These are phyloP conservation scores for Entomobrya multifasciata DNA, from an alignment of 2,888 invertebrate genomes.

Conservation along the genomic window DNA sequence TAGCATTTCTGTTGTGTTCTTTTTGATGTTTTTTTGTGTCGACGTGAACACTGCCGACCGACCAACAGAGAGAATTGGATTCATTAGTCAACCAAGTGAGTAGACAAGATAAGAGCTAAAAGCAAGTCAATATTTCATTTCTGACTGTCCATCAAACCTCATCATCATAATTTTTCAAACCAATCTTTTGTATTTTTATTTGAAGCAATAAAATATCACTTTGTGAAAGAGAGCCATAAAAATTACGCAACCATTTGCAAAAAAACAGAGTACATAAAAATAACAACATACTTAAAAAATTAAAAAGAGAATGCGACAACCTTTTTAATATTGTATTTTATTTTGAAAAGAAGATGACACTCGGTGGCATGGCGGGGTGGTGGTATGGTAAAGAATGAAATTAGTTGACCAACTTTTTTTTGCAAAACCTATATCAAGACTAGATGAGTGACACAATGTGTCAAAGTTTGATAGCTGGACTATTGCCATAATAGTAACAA, in stretches of 20 bases:
- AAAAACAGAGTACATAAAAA: not conserved
- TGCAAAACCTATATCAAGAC: not conserved
- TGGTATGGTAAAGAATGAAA: not conserved
- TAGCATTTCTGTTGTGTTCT: too few relatives aligned
- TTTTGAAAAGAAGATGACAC: too few relatives aligned
- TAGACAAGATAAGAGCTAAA: not conserved
- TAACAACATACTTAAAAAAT: not conserved
- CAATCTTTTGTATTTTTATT: too few relatives aligned
- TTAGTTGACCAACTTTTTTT: conserved; percentile 46
- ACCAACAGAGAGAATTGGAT: too few relatives aligned
- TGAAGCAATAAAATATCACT: conserved; percentile 42
- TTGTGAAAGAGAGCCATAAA: not conserved
- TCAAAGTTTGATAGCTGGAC: not conserved
- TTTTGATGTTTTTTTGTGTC: too few relatives aligned
- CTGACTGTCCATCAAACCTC: conserved; percentile 34
- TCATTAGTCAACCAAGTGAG: too few relatives aligned
- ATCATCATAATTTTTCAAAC: conserved; percentile 15
- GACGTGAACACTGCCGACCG: too few relatives aligned
- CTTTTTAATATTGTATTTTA: too few relatives aligned
- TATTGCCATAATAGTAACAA: not conserved
- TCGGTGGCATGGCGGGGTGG: too few relatives aligned
- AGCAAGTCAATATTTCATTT: conserved; percentile 16
- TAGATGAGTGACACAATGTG: not conserved
- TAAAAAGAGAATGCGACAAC: not conserved
- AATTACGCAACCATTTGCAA: not conserved